Evolutionary conservation across 2,797 vertebrate species (phyloP).

Genomic region (Australoheros facetus): DNA sequence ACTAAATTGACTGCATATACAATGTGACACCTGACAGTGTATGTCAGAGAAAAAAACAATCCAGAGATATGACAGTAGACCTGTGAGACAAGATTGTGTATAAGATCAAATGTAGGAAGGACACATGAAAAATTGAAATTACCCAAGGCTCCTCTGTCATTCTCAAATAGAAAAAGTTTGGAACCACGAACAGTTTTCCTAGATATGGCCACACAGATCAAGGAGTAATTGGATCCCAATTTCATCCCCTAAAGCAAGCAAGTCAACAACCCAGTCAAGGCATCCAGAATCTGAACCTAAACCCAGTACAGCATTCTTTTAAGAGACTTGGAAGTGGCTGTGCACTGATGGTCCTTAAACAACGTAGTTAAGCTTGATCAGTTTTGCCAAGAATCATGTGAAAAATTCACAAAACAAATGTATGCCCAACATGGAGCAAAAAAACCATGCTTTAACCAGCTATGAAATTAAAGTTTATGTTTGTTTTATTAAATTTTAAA

Average conservation of each 20-base stretch:
- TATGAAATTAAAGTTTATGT: not conserved
- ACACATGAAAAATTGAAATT: not conserved
- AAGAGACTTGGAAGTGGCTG: not conserved
- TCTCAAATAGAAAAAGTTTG: not conserved
- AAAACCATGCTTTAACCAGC: not conserved
- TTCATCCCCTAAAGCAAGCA: not conserved
- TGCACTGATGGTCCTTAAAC: not conserved
- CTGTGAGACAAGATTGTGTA: not conserved
- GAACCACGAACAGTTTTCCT: not conserved
- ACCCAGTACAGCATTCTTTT: not conserved
- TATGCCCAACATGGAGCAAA: not conserved
- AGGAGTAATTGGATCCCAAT: not conserved
- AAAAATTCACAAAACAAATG: not conserved
- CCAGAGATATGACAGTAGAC: not conserved
- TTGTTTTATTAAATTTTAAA: not conserved
- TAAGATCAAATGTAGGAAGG: not conserved
- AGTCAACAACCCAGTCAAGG: not conserved
- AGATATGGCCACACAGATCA: not conserved
- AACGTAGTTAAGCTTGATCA: not conserved
- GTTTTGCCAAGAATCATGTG: not conserved
- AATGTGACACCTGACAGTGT: not conserved
- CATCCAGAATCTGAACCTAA: not conserved
- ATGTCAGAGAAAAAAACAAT: not conserved
- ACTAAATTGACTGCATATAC: not conserved
- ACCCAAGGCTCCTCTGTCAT: not conserved